A percentile compares a stretch with the other conserved stretches of the same genome.
Evolutionary conservation across 2,113 vertebrate species (phyloP).

Genomic region (Microtus oregoni): DNA sequence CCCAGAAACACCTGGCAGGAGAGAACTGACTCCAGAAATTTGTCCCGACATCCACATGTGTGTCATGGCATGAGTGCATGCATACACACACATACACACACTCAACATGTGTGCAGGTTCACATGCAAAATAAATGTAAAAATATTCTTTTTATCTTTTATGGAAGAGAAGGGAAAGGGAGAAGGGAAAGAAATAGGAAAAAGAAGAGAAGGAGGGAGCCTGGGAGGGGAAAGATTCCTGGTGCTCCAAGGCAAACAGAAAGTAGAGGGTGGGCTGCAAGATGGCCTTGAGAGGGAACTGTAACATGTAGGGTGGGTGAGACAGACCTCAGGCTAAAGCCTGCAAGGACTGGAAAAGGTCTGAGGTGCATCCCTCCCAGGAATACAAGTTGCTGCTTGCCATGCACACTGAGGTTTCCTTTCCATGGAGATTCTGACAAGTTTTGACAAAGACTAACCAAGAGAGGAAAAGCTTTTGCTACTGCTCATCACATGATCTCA

Average conservation of each 20-base stretch:
- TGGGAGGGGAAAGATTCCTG: not conserved
- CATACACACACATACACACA: not conserved
- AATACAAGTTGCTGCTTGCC: conserved; percentile 10
- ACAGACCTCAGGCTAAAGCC: not conserved
- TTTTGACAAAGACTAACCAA: too few species aligned
- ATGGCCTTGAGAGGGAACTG: not conserved
- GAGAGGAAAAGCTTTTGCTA: too few species aligned
- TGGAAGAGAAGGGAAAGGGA: not conserved
- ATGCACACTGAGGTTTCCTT: not conserved
- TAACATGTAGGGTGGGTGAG: not conserved
- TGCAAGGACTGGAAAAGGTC: not conserved
- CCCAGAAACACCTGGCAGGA: not conserved
- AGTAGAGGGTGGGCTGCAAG: too few species aligned
- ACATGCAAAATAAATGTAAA: not conserved
- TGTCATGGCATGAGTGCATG: not conserved
- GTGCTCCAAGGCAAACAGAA: not conserved
- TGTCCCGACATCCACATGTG: not conserved
- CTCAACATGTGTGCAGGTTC: not conserved
- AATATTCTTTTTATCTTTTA: not conserved
- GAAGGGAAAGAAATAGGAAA: not conserved
- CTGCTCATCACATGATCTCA: not conserved
- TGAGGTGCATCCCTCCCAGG: not conserved
- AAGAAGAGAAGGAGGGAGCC: too few species aligned
- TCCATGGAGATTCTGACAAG: too few species aligned
- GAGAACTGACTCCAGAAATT: too few species aligned